Base-by-base conservation (phyloP, 2,113 vertebrate genomes). In the Sigmodon hispidus region DNA sequence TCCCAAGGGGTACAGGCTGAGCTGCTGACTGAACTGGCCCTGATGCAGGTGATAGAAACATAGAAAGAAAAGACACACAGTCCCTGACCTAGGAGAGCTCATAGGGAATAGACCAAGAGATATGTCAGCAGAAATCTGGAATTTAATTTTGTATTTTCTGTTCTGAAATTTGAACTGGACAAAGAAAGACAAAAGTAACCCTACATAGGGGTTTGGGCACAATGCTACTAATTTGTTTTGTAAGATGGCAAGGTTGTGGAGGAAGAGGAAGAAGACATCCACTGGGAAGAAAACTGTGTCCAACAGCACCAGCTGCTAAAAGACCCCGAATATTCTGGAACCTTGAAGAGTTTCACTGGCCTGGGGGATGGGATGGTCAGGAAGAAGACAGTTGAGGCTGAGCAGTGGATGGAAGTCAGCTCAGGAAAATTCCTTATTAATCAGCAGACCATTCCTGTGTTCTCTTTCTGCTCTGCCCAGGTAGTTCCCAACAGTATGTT, bases 401-500 rank as follows among this genome's bases (percentile, higher is more conserved):
- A 48, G 6, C 1, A 8, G 26, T 2, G 48, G 87, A 75, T 36
- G 7, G 19, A 3, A 40, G 52, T 43, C 70, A 55, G n/a, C 15
- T 55, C 10, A 13, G 2, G 26, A 63, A 61, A 40, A 45, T 5
- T 70, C 57, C 81, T 94, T 40, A 26, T 29, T 11, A 40, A 24
- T 45, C 26, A 12, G 7, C 43, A 59, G 70, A 43, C 31, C 4
- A 7, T n/a, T 86, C 57, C 73, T 84, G 76, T 76, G 79, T 93
- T 69, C 90, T 93, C 11, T 75, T 40, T 92, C 10, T 79, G 16
- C 16, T 22, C 50, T 67, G 48, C 86, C 91, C 83, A 92, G 24
- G 72, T n/a, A 31, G 55, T 83, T 76, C 13, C 17, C 59, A 69
- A 79, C 15, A 43, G 11, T 57, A 4, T 55, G 65, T 75, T 40